Percentiles rank a stretch among this genome's conserved stretches.
Conservation (phyloP, 2,113 vertebrate genomes). For the Chlorodrepanis virens region DNA sequence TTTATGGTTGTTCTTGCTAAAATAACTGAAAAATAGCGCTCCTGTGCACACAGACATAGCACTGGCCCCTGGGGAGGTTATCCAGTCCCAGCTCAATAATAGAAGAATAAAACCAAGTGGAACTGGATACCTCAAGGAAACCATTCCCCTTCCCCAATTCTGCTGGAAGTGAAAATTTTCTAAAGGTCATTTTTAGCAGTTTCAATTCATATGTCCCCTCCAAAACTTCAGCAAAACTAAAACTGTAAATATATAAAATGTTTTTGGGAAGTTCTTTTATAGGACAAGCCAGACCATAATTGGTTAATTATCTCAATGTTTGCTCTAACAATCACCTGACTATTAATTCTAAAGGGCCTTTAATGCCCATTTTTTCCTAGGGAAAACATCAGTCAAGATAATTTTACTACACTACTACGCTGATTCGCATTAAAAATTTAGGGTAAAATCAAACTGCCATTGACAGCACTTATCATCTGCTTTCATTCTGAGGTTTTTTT, state of each 20-base stretch:
- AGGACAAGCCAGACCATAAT: background rate
- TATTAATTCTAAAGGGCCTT: background rate
- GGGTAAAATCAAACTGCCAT: background rate
- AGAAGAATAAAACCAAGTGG: slow-evolving; percentile 39
- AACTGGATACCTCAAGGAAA: background rate
- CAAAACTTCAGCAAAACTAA: background rate
- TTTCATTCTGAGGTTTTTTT: background rate
- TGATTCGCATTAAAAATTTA: background rate
- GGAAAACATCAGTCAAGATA: background rate
- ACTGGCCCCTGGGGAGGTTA: background rate
- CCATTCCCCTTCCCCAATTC: background rate
- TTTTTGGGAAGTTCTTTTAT: background rate
- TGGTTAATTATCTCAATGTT: background rate
- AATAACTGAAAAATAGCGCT: background rate
- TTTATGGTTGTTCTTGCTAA: slow-evolving; percentile 48
- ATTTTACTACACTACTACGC: background rate
- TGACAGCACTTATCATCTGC: background rate
- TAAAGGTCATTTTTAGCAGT: background rate
- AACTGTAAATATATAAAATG: background rate
- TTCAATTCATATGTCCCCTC: background rate
- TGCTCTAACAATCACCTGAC: background rate
- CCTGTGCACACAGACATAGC: slow-evolving; percentile 37
- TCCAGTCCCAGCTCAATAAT: background rate
- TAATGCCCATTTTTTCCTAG: background rate
- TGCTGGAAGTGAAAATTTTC: background rate